Evolutionary conservation across 2,797 vertebrate genomes (phyloP).

Genomic region (Merluccius polli): DNA sequence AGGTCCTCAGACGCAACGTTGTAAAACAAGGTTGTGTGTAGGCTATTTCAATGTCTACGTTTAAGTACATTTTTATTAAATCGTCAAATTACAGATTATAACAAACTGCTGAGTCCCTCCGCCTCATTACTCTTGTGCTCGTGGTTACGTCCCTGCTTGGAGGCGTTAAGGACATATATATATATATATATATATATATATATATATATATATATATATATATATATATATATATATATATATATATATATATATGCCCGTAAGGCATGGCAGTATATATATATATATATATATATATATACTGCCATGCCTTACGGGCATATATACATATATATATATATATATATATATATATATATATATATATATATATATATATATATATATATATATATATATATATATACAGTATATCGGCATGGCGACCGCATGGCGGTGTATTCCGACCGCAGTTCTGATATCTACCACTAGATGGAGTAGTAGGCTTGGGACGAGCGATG

Average conservation of each 20-base stretch:
- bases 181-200: too few species aligned
- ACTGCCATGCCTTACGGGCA: neutral
- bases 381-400: neutral
- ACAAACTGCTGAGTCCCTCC: neutral
- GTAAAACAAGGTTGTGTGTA: neutral
- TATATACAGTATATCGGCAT: too few species aligned
- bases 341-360: too few species aligned
- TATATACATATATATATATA: too few species aligned
- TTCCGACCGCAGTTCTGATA: constrained; percentile 19
- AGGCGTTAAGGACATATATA: neutral
- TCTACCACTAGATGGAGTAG: constrained; percentile 54
- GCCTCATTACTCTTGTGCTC: neutral
- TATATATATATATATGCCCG: too few species aligned
- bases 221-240: too few species aligned
- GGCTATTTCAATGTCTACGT: neutral
- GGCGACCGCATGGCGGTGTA: too few species aligned
- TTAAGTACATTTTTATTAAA: neutral
- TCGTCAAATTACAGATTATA: neutral
- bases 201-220: too few species aligned
- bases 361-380: too few species aligned
- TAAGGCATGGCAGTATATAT: neutral
- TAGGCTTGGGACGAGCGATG: constrained; percentile 15
- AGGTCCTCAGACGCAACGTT: neutral
- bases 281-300: too few species aligned
- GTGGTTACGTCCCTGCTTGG: neutral